Evolutionary conservation across 1,140 invertebrate species (phyloP), one percentile per base, ranked within the genome.

Genomic region (Scylla paramamosain): DNA sequence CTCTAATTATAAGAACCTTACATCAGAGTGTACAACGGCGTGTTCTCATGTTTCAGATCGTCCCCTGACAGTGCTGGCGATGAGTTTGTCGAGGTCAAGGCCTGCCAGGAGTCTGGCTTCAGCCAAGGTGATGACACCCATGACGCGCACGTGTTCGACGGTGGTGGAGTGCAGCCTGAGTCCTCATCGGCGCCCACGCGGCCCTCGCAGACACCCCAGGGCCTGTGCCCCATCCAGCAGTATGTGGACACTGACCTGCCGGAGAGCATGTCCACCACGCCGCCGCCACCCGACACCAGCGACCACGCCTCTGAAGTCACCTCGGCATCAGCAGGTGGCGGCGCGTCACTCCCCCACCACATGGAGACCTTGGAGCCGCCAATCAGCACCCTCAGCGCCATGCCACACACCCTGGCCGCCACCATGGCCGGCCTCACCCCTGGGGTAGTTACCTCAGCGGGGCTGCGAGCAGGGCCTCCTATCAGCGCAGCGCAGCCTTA

Each of bases 51-150:
- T 88, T 87, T 28, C 93, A 96, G 96, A 77, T 93, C 95, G 48
- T 96, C 96, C 31, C 96, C 96, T 6, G 96, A 96, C 92, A 96
- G 96, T 90, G 95, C 96, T 16, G 95, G 95, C 31, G 95, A 96
- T 88, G 95, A 96, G 59, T 95, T 95, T 31, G 86, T 16, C 4
- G 96, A 96, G 59, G 93, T 95, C 31, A 95, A 95, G 84, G 92
- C 86, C 59, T 95, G 94, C 45, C 29, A 91, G 25, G 96, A 96
- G 25, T 93, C 67, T 46, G 92, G 93, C 31, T 93, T 77, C 46
- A 87, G 91, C 31, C 95, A 95, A 7, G 94, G 89, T 39, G 93
- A 94, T 6, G 94, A 96, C 48, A 46, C 93, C 77, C 92, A 92
- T 16, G 94, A 95, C 77, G 83, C 96, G 45, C 96, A 95, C 87